Conservation (phyloP, 2,113 vertebrate species). For the Vombatus ursinus region DNA sequence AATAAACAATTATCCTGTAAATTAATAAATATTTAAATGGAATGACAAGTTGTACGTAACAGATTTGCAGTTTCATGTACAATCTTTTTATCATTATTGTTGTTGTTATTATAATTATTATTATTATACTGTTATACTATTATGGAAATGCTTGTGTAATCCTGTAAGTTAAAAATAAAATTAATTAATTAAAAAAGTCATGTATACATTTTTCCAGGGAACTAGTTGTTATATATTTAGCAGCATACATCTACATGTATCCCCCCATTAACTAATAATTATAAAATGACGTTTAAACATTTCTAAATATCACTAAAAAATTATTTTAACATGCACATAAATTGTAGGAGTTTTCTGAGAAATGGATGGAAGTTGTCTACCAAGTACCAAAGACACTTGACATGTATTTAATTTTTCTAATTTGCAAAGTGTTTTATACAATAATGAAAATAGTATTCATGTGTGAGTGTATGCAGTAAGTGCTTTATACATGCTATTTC, state of each 20-base stretch:
- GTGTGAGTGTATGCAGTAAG: not conserved
- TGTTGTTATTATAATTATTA: no score
- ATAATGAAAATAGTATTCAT: not conserved
- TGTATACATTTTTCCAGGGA: not conserved
- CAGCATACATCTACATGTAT: not conserved
- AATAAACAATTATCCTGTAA: not conserved
- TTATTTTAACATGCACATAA: not conserved
- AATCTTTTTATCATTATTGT: not conserved
- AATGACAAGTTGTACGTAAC: not conserved
- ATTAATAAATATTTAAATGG: not conserved
- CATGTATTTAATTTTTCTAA: not conserved
- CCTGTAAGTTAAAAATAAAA: not conserved
- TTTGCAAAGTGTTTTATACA: not conserved
- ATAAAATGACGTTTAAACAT: not conserved
- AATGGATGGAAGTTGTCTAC: conserved; percentile 24
- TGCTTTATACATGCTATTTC: not conserved
- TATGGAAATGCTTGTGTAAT: not conserved
- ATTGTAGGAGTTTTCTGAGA: not conserved
- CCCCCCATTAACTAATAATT: not conserved
- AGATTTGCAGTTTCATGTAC: not conserved
- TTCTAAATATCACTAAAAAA: not conserved
- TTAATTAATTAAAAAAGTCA: not conserved
- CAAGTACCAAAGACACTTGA: not conserved
- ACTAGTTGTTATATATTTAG: not conserved
- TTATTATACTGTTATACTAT: no score